Conservation (phyloP, 2,888 invertebrate genomes). For the Eledona agricola region DNA sequence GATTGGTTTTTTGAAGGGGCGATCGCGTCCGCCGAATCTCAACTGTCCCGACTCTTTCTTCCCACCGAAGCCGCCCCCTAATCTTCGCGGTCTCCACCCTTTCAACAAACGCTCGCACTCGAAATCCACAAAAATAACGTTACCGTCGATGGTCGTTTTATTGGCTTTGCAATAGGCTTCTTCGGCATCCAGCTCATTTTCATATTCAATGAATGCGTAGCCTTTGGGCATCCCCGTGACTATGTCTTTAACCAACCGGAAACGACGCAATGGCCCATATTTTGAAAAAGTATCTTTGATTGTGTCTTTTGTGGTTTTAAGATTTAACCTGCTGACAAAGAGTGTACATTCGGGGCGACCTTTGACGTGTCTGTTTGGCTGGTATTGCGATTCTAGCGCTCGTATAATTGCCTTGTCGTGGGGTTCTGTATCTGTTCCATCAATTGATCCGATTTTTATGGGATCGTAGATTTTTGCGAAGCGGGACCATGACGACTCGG, state of each 20-base stretch:
- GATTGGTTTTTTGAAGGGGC: conserved; percentile 78
- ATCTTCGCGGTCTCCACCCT: conserved; percentile 85
- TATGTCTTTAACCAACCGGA: conserved; percentile 77
- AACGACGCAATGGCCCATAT: conserved; percentile 71
- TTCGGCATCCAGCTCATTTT: conserved; percentile 68
- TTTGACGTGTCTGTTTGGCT: conserved; percentile 71
- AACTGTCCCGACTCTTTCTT: conserved; percentile 87
- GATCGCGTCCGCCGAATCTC: conserved; percentile 82
- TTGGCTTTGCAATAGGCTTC: conserved; percentile 70
- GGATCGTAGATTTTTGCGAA: conserved; percentile 77
- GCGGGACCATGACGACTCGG: conserved; percentile 62
- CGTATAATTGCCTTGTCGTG: conserved; percentile 81
- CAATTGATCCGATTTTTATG: conserved; percentile 84
- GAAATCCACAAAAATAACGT: conserved; percentile 77
- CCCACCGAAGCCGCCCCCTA: conserved; percentile 90
- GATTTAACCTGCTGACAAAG: conserved; percentile 78
- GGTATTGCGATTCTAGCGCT: conserved; percentile 74
- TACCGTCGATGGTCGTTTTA: conserved; percentile 71
- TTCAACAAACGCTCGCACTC: conserved; percentile 75
- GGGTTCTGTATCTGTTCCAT: conserved; percentile 83
- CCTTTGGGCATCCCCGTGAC: conserved; percentile 82
- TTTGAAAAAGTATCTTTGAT: conserved; percentile 68
- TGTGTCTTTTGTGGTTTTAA: conserved; percentile 71
- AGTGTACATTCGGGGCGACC: conserved; percentile 77
- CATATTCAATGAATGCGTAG: conserved; percentile 88